Conservation (phyloP, 2,797 vertebrate species). For the Threskiornis aethiopicus region DNA sequence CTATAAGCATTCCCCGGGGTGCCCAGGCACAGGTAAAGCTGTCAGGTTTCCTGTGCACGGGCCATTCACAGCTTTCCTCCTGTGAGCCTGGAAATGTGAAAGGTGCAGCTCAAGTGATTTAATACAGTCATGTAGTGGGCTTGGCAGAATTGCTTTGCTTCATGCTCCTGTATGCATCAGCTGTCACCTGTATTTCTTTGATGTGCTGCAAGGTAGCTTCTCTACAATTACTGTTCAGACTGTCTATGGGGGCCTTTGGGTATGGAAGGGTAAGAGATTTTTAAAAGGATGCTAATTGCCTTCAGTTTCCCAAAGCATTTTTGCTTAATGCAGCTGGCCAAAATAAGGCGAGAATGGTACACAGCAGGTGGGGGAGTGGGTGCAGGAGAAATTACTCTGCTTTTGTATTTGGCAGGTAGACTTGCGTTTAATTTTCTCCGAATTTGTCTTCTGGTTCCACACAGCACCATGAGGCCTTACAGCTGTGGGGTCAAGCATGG, state of each 20-base stretch:
- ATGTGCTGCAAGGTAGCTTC: background rate
- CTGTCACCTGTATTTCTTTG: background rate
- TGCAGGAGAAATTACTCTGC: background rate
- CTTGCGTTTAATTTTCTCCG: background rate
- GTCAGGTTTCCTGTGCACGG: background rate
- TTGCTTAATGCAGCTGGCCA: background rate
- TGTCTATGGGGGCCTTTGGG: background rate
- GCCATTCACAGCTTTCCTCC: background rate
- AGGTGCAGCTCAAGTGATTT: background rate
- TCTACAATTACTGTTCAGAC: background rate
- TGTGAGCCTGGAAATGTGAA: background rate
- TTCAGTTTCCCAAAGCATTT: background rate
- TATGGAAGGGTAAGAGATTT: background rate
- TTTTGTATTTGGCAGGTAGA: background rate
- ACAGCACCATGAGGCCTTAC: background rate
- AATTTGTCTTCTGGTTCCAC: background rate
- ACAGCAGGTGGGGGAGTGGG: background rate
- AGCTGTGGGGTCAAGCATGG: background rate
- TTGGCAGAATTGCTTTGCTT: background rate
- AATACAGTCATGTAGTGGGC: background rate
- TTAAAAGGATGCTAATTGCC: background rate
- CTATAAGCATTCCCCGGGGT: accelerated
- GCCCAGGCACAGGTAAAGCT: background rate
- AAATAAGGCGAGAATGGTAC: background rate
- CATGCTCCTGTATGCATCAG: background rate